Evolutionary conservation across 92 coral and sea anemone species (phyloP), one percentile per base, ranked within the genome.

Genomic region (Montipora capitata): DNA sequence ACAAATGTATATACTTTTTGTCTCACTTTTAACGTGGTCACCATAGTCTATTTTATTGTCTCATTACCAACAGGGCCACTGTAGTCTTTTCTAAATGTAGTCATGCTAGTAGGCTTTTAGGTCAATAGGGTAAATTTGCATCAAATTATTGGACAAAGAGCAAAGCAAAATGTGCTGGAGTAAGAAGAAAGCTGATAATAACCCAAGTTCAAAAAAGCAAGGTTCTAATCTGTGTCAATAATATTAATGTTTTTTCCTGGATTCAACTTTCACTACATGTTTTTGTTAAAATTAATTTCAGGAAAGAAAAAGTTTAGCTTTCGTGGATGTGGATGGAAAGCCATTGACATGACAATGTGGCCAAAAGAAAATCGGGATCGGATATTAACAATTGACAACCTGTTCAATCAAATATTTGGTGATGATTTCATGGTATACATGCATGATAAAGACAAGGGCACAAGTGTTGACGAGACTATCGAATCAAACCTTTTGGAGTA

Each of bases 311-410:
- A 20, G 59, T 82, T 75, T 57, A 18, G 18, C 73, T 88, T 27
- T 65, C 87, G 92, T 39, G 92, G 92, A 42, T 89, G 88, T 82
- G 88, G 92, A 3, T 89, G 88, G 84, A 78, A 71, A 54, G 42
- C 67, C 8, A 41, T 54, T 14, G 57, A 79, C 8, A 49, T 16
- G 13, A 59, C 15, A 15, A 14, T 52, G 63, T 90, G 90, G 86
- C 17, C 86, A 15, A 20, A 59, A 20, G 77, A 90, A 18, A 63
- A 90, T 10, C 42, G 62, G 27, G 42, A 35, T 11, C 71, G 89
- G 93, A 84, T 90, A 56, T 7, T 70, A 15, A 41, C 63, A 18
- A 77, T 90, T 12, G 80, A 79, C 71, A 27, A 45, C 40, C 64
- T 90, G 27, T 70, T 84, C 61, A 71, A 12, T 17, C 56, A 84